These are phyloP conservation scores for Neoniphon sammara DNA, from an alignment of 2,797 vertebrate species.

Conservation along the genomic window DNA sequence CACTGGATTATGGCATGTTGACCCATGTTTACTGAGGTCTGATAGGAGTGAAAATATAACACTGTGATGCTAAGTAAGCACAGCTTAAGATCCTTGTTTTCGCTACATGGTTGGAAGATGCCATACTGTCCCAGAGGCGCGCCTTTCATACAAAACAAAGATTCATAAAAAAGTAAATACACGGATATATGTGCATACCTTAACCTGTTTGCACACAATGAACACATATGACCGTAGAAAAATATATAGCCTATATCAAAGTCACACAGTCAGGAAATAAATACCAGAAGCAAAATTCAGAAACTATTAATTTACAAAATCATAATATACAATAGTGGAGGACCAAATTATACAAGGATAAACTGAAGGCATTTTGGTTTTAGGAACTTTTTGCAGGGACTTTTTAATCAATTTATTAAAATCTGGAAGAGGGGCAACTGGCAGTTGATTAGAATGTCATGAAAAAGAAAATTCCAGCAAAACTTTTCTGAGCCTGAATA, in stretches of 20 bases:
- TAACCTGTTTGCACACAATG: slow-evolving; percentile 39
- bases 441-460: slow-evolving; percentile 35
- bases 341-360: slow-evolving; percentile 67
- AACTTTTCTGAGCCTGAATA: slow-evolving; percentile 13
- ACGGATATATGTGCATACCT: slow-evolving; percentile 44
- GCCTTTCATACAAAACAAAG: slow-evolving; percentile 64
- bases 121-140: slow-evolving; percentile 41
- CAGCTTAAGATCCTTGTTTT: slow-evolving; percentile 40
- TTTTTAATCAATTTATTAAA: slow-evolving; percentile 44
- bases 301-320: slow-evolving; percentile 56
- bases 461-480: slow-evolving; percentile 10
- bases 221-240: slow-evolving; percentile 72
- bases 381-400: slow-evolving; percentile 54
- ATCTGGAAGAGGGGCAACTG: slow-evolving; percentile 49
- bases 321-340: slow-evolving; percentile 57
- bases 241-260: slow-evolving; percentile 75
- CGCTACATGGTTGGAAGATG: slow-evolving; percentile 61
- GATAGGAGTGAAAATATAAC: slow-evolving; percentile 54
- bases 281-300: slow-evolving; percentile 61
- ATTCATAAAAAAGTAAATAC: slow-evolving; percentile 43
- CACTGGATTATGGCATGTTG: slow-evolving; percentile 59
- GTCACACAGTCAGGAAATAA: slow-evolving; percentile 64
- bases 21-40: slow-evolving; percentile 59
- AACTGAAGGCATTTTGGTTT: slow-evolving; percentile 80
- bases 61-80: slow-evolving; percentile 49